Evolutionary conservation across 1,140 invertebrate genomes (phyloP).

Genomic region (Rhyzopertha dominica): DNA sequence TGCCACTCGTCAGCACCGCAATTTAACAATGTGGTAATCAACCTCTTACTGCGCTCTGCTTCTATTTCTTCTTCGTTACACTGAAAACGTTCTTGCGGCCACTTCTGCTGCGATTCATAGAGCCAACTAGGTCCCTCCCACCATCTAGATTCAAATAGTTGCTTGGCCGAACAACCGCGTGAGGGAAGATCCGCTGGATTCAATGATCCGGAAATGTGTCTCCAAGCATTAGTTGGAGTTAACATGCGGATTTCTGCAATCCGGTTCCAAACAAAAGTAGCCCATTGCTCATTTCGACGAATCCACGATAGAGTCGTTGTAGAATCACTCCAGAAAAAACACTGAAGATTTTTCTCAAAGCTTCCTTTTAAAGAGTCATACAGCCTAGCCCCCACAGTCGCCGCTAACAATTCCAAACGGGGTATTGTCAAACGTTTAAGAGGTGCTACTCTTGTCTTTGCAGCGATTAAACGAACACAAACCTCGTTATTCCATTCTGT

Average conservation of each 20-base stretch:
- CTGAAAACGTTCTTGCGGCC: no score
- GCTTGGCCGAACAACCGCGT: no score
- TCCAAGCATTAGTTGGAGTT: conserved; percentile 8
- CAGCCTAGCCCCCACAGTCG: conserved; percentile 17
- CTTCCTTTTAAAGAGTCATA: conserved; percentile 1
- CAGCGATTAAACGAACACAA: conserved; percentile 16
- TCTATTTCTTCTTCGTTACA: no score
- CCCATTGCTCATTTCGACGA: conserved; percentile 25
- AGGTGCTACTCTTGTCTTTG: conserved; percentile 32
- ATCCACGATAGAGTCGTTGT: conserved; percentile 42
- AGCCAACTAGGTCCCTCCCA: no score
- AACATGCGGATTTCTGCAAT: conserved; percentile 39
- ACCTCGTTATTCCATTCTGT: conserved; percentile 4
- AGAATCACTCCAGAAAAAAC: conserved; percentile 40
- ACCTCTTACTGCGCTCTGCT: no score
- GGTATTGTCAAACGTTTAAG: conserved; percentile 31
- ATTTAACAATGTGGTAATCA: no score
- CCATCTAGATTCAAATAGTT: no score
- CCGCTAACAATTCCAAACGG: conserved; percentile 27
- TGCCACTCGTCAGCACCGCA: no score
- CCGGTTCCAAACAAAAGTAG: conserved; percentile 45
- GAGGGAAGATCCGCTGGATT: no score
- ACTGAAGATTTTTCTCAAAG: conserved; percentile 4
- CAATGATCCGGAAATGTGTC: no score
- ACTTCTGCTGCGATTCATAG: no score